Conservation (phyloP, 2,888 invertebrate genomes). For the Siphlonurus alternatus region DNA sequence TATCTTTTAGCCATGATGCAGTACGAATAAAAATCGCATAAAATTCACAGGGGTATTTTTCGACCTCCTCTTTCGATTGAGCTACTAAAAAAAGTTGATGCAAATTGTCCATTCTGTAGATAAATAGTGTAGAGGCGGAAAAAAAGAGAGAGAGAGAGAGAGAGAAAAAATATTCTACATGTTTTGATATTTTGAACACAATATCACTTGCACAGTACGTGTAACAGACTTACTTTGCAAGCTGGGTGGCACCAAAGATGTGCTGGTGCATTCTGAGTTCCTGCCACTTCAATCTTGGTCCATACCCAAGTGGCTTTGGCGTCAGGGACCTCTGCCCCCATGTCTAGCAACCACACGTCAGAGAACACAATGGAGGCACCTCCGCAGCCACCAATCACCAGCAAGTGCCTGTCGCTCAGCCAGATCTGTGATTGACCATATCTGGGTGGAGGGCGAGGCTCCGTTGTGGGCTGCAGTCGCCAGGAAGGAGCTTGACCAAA, state of each 20-base stretch:
- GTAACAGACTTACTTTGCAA: constrained; percentile 41
- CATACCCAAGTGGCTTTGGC: constrained; percentile 23
- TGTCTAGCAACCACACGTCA: constrained; percentile 79
- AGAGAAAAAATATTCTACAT: no score
- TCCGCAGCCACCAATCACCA: constrained; percentile 76
- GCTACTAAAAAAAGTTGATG: no score
- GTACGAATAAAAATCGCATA: no score
- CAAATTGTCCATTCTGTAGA: no score
- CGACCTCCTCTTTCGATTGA: no score
- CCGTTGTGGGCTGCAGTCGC: constrained; percentile 54
- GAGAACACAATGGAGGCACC: constrained; percentile 71
- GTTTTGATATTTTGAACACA: background rate
- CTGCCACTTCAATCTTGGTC: constrained; percentile 22
- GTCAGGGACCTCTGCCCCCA: constrained; percentile 34
- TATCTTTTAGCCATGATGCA: no score
- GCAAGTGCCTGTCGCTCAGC: constrained; percentile 56
- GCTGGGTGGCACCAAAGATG: constrained; percentile 91
- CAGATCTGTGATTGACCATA: constrained; percentile 88
- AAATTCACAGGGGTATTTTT: no score
- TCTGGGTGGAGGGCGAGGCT: constrained; percentile 56
- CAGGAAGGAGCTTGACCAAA: constrained; percentile 49
- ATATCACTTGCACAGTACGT: background rate
- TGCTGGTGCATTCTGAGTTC: constrained; percentile 55
- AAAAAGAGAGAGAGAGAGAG: no score
- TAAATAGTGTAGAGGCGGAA: no score